A percentile compares a stretch with the other conserved stretches of the same genome.
phyloP scores from a whole-genome alignment of 2,113 vertebrate genomes.

The Cynoglossus semilaevis region DNA sequence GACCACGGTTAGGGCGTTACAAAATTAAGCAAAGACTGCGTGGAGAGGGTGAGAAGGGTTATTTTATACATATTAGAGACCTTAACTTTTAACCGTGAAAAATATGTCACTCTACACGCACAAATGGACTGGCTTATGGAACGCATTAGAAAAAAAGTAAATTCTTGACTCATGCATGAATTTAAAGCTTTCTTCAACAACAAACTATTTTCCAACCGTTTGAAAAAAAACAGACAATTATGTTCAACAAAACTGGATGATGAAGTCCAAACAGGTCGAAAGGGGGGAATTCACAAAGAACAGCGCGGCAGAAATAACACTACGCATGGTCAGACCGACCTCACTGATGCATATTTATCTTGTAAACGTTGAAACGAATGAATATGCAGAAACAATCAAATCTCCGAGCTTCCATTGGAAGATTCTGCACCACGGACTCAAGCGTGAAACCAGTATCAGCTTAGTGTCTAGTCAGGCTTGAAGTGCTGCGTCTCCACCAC shows the following conservation, averaged over 20 bases:
- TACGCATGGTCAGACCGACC: constrained; percentile 63
- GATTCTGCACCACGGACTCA: constrained; percentile 59
- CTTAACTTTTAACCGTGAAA: constrained; percentile 31
- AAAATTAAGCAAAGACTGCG: constrained; percentile 45
- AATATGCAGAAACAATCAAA: constrained; percentile 79
- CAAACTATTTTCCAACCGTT: no score
- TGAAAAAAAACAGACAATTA: no score
- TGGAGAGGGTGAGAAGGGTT: constrained; percentile 18
- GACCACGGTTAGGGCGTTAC: constrained; percentile 36
- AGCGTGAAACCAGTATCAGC: constrained; percentile 80
- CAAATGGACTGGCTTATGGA: neutral
- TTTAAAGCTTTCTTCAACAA: no score
- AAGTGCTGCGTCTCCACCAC: constrained; percentile 61
- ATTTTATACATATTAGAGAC: constrained; percentile 26
- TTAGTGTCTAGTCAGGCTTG: constrained; percentile 78
- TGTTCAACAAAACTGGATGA: constrained; percentile 62
- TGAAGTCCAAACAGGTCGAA: constrained; percentile 71
- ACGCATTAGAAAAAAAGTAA: neutral
- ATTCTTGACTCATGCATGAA: neutral
- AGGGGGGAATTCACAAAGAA: constrained; percentile 41
- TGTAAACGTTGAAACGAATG: constrained; percentile 77
- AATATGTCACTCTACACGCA: constrained; percentile 13
- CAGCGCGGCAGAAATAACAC: constrained; percentile 68
- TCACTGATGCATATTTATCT: constrained; percentile 75
- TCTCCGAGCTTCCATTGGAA: constrained; percentile 64